Percentiles rank a stretch among this genome's conserved stretches.
phyloP scores from a whole-genome alignment of 2,888 invertebrate genomes.

The Drosophila birchii region DNA sequence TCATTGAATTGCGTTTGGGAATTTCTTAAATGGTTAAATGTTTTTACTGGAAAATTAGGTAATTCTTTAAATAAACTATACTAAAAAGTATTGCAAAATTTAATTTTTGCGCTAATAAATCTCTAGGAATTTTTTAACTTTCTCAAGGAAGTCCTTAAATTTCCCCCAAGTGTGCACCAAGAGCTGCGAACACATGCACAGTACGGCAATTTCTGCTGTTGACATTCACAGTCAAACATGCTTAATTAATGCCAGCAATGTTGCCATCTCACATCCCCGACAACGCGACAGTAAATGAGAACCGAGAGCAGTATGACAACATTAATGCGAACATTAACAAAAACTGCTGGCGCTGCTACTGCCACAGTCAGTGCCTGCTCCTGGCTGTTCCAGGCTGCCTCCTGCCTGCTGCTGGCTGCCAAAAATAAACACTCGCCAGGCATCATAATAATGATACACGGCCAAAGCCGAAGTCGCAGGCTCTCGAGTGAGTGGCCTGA shows the following conservation, averaged over 20 bases:
- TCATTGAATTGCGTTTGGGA: too few species aligned
- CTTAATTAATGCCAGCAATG: conserved; percentile 79
- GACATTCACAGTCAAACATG: conserved; percentile 81
- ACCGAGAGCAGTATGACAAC: conserved; percentile 65
- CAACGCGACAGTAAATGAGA: conserved; percentile 50
- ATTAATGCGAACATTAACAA: conserved; percentile 75
- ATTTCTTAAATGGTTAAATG: too few species aligned
- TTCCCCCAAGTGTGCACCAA: conserved; percentile 19
- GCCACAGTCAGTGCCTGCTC: neutral
- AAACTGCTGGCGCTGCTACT: conserved; percentile 51
- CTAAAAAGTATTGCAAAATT: neutral
- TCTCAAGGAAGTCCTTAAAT: neutral
- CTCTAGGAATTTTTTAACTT: neutral
- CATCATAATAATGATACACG: conserved; percentile 77
- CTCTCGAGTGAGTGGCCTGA: conserved; percentile 47
- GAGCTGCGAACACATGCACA: conserved; percentile 25
- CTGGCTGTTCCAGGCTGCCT: conserved; percentile 1
- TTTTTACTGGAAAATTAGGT: neutral
- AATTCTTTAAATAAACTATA: neutral
- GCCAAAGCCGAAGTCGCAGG: conserved; percentile 35
- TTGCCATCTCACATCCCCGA: conserved; percentile 25
- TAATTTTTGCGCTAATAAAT: neutral
- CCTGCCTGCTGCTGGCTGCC: conserved; percentile 55
- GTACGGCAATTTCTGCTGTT: conserved; percentile 66
- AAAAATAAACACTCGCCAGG: conserved; percentile 77